These are phyloP conservation scores for Pteronotus mesoamericanus DNA, from an alignment of 2,797 vertebrate genomes.

Conservation along the genomic window DNA sequence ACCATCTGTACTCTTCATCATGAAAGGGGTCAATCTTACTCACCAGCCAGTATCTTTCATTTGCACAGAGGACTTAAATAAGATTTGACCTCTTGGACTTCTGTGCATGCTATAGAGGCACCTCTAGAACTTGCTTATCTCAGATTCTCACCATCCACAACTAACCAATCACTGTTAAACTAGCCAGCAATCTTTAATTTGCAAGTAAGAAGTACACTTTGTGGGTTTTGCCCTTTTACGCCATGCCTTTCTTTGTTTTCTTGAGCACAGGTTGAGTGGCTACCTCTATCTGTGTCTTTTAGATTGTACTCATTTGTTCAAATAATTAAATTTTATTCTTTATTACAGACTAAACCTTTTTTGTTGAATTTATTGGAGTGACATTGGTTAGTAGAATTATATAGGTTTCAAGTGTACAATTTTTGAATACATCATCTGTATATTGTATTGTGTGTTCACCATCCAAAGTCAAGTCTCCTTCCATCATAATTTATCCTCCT, in stretches of 20 bases:
- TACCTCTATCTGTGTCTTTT: neutral
- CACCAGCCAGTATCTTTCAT: neutral
- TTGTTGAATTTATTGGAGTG: neutral
- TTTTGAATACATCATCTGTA: neutral
- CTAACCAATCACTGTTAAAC: neutral
- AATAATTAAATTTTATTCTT: neutral
- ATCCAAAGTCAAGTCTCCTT: neutral
- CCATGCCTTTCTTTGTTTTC: neutral
- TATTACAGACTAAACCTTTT: neutral
- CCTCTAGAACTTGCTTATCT: neutral
- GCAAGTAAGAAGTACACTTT: neutral
- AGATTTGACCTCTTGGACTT: neutral
- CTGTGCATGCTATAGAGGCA: neutral
- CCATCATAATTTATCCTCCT: neutral
- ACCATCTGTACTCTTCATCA: neutral
- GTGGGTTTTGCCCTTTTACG: neutral
- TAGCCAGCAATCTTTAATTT: neutral
- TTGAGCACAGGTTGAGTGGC: neutral
- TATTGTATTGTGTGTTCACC: neutral
- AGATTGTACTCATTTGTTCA: neutral
- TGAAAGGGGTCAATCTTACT: neutral
- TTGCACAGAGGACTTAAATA: neutral
- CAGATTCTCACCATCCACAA: neutral
- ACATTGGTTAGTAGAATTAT: neutral
- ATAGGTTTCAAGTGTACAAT: neutral